phyloP scores from a whole-genome alignment of 2,113 vertebrate species.

The Pontoporia blainvillei region DNA sequence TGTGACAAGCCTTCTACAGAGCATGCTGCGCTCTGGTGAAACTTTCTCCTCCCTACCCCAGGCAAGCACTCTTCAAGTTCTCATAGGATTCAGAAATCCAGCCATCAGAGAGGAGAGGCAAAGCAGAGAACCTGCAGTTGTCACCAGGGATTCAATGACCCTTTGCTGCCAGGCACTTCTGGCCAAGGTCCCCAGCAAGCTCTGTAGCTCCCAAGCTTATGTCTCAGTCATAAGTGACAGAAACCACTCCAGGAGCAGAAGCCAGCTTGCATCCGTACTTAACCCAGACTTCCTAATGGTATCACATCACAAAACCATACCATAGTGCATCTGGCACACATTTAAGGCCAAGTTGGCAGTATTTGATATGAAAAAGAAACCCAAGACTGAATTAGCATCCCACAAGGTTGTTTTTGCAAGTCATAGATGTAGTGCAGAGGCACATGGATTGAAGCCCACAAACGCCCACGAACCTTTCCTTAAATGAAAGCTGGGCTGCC shows the following conservation, averaged over 20 bases:
- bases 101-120: not conserved
- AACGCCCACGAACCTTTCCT: conserved; percentile 50
- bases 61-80: not conserved
- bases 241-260: conserved; percentile 52
- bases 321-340: conserved; percentile 76
- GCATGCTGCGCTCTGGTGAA: not conserved
- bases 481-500: conserved; percentile 50
- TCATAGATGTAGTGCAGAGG: conserved; percentile 72
- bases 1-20: not conserved
- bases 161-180: not conserved
- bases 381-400: conserved; percentile 79
- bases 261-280: conserved; percentile 56
- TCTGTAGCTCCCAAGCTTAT: not conserved
- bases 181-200: not conserved
- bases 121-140: not conserved
- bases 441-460: conserved; percentile 60
- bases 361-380: conserved; percentile 81
- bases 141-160: not conserved
- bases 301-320: conserved; percentile 80
- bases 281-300: conserved; percentile 73
- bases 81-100: not conserved
- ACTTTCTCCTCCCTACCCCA: not conserved
- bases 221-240: not conserved
- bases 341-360: conserved; percentile 77
- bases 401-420: conserved; percentile 72